Evolutionary conservation across 1,140 invertebrate genomes (phyloP).

Genomic region (Drosophila quadrilineata): DNA sequence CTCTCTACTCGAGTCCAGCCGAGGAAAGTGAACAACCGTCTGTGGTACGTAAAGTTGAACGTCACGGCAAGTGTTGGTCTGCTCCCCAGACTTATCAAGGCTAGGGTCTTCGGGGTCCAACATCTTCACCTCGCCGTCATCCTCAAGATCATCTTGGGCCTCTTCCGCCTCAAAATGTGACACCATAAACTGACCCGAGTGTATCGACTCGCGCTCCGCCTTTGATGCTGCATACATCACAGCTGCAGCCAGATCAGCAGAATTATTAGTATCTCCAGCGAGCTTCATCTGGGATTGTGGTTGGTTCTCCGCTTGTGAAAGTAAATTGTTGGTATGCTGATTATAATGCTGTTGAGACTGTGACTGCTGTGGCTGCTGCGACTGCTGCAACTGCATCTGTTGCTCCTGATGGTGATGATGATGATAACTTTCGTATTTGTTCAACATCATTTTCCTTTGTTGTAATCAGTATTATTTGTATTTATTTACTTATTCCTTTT

Average conservation of each 20-base stretch:
- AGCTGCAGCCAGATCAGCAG: constrained; percentile 41
- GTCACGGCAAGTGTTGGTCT: constrained; percentile 68
- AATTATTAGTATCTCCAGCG: constrained; percentile 8
- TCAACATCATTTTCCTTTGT: constrained; percentile 65
- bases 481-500: not conserved
- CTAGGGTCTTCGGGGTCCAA: constrained; percentile 85
- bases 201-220: constrained; percentile 88
- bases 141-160: constrained; percentile 92
- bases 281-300: constrained; percentile 49
- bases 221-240: constrained; percentile 41
- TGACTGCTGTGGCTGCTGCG: constrained; percentile 14
- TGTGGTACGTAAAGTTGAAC: constrained; percentile 75
- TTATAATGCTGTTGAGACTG: constrained; percentile 4
- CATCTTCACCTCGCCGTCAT: constrained; percentile 83
- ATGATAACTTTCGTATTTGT: constrained; percentile 70
- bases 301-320: not conserved
- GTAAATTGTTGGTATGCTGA: no score
- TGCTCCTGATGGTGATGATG: constrained; percentile 22
- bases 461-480: constrained; percentile 3
- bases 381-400: constrained; percentile 13
- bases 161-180: constrained; percentile 97
- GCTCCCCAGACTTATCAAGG: constrained; percentile 56
- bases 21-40: constrained; percentile 44
- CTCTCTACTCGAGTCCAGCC: constrained; percentile 54
- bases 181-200: constrained; percentile 99